Evolutionary conservation across 2,113 vertebrate species (phyloP).

Genomic region (Hiodon alosoides): DNA sequence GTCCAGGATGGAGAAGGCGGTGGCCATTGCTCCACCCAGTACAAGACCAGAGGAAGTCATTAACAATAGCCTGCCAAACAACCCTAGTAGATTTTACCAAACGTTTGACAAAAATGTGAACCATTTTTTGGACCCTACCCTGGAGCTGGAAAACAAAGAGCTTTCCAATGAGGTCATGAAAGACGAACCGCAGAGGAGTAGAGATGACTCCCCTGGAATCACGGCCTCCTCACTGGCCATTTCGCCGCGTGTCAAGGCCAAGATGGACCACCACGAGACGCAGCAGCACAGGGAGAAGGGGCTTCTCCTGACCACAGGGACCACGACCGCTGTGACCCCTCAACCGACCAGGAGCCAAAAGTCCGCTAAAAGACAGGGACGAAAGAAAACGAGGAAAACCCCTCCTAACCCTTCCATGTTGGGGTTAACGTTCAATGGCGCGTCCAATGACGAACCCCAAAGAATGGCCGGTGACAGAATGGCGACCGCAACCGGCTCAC

Average conservation of each 20-base stretch:
- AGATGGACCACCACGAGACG: conserved; percentile 22
- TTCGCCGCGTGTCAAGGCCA: conserved; percentile 16
- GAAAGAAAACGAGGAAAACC: conserved; percentile 46
- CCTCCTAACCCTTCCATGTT: conserved; percentile 10
- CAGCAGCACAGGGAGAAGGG: conserved; percentile 29
- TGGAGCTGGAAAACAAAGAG: conserved; percentile 45
- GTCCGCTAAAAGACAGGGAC: conserved; percentile 35
- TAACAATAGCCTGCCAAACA: conserved; percentile 33
- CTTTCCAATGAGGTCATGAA: conserved; percentile 59
- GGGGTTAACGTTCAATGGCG: not conserved
- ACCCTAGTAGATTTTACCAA: conserved; percentile 25
- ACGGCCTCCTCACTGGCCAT: conserved; percentile 10
- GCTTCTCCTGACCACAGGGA: conserved; percentile 20
- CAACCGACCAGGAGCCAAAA: conserved; percentile 38
- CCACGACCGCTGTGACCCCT: conserved; percentile 29
- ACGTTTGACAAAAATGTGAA: conserved; percentile 30
- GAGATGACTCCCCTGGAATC: conserved; percentile 31
- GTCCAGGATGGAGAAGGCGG: conserved; percentile 17
- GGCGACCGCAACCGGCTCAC: not conserved
- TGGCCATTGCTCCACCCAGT: conserved; percentile 30
- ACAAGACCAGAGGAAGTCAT: conserved; percentile 40
- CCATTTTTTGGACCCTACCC: conserved; percentile 30
- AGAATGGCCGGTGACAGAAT: conserved; percentile 10
- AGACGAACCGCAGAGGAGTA: conserved; percentile 46
- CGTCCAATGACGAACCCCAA: conserved; percentile 24